Evolutionary conservation across 2,888 invertebrate genomes (phyloP), one percentile per base, ranked within the genome.

Genomic region (Rhimphoctona megacephalus): DNA sequence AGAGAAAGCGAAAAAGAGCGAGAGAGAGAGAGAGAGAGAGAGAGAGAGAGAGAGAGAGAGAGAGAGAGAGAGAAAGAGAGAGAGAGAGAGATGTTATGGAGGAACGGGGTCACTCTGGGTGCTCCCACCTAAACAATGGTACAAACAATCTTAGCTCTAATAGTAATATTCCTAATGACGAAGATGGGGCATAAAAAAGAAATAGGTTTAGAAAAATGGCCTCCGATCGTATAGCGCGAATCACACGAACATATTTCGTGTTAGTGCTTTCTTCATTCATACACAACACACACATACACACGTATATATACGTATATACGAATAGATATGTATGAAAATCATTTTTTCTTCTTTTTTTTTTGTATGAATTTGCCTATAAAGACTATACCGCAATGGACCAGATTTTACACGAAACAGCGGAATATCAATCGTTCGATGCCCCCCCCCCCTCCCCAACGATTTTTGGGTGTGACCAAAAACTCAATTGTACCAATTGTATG

Each of bases 121-220:
- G 91, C 92, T 93, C 90, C 92, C 93, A 93, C 92, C 92, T 93
- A 92, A 93, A 91, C 90, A 93, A 93, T 93, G 93, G 93, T 93
- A 93, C 93, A 93, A 93, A 92, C 92, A 93, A 93, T 92, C 91
- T 93, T 93, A 93, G 92, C 91, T 93, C 91, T 93, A 93, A 93
- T 92, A 93, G 91, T 92, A 92, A 92, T 92, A 93, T 93, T 93
- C 92, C 92, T 93, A 93, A 92, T 90, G 90, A 89, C 87, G 88
- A 88, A 57, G 85, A 85, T 85, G 83, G 84, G 85, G 88, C 87
- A 87, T 86, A 69, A 81, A 83, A 82, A 85, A 22, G 25, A 70
- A 74, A 76, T 89, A 88, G 84, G 78, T 87, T 85, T 85, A 88
- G 84, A 85, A 70, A 81, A 83, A 76, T 73, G 83, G 83, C 84